A percentile compares a stretch with the other conserved stretches of the same genome.
Conservation (phyloP, 2,113 vertebrate genomes). For the Cricetomys ansorgei region DNA sequence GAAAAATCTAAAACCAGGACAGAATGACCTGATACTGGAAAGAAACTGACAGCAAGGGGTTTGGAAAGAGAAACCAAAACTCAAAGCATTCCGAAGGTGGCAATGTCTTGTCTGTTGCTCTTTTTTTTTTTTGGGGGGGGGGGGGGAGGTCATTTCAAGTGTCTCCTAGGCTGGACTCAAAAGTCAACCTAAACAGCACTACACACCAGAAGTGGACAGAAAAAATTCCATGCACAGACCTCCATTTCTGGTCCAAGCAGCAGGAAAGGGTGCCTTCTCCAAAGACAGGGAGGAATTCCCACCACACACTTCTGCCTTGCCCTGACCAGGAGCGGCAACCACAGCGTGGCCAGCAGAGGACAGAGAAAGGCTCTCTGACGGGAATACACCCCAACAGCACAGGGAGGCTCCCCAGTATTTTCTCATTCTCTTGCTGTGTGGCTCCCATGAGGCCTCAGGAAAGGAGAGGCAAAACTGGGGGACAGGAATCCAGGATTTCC, state of each 20-base stretch:
- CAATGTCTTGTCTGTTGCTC: neutral
- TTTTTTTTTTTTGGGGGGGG: neutral
- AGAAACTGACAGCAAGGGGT: neutral
- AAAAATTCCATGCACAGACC: neutral
- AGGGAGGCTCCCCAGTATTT: neutral
- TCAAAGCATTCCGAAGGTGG: neutral
- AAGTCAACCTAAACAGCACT: neutral
- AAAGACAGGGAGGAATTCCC: neutral
- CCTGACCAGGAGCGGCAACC: neutral
- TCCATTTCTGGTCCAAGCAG: neutral
- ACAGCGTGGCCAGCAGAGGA: neutral
- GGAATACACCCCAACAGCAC: neutral
- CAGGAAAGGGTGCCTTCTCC: neutral
- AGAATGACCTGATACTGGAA: neutral
- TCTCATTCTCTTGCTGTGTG: neutral
- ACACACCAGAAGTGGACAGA: neutral
- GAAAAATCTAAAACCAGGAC: neutral
- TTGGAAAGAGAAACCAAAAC: neutral
- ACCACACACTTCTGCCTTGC: neutral
- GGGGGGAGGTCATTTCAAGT: neutral
- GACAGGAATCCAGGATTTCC: conserved; percentile 8
- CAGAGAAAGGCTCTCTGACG: neutral
- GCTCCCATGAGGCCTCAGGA: neutral
- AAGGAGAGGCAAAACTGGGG: neutral
- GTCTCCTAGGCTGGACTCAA: neutral